Percentiles rank a stretch among this genome's conserved stretches.
Conservation (phyloP, 2,888 invertebrate species). For the Drosophila dives region DNA sequence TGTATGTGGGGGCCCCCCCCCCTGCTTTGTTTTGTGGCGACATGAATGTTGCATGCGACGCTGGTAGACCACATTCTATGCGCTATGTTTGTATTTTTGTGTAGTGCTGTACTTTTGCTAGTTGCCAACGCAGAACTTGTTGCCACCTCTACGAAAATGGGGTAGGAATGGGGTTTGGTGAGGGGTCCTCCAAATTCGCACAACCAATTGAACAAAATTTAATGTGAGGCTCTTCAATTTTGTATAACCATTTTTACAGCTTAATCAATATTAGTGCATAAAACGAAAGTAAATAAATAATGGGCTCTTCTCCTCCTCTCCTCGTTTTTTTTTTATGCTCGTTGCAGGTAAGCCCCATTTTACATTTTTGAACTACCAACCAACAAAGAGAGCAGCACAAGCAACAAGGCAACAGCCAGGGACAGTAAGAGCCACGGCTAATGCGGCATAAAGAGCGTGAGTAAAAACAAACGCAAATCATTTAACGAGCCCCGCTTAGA, state of each 20-base stretch:
- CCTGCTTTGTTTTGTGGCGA: conserved; percentile 46
- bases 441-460: conserved; percentile 66
- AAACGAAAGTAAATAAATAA: conserved; percentile 68
- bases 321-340: conserved; percentile 50
- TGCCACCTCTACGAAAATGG: conserved; percentile 9
- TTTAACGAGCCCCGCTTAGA: conserved; percentile 79
- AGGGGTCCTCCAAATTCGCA: conserved; percentile 25
- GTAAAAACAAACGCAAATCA: conserved; percentile 76
- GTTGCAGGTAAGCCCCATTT: conserved; percentile 78
- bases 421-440: conserved; percentile 54
- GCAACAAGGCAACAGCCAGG: conserved; percentile 6
- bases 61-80: conserved; percentile 61
- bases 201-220: conserved; percentile 49
- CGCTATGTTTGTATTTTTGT: conserved; percentile 58
- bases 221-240: conserved; percentile 36
- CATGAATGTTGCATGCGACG: conserved; percentile 55
- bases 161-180: too few relatives aligned
- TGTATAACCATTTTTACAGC: conserved; percentile 60
- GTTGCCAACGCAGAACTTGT: conserved; percentile 49
- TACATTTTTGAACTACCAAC: conserved; percentile 61
- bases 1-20: conserved; percentile 15
- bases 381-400: conserved; percentile 23
- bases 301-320: conserved; percentile 16
- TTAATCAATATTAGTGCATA: conserved; percentile 76
- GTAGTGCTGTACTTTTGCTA: conserved; percentile 67